phyloP scores from a whole-genome alignment of 2,113 vertebrate genomes.

The Sclerurus mexicanus region DNA sequence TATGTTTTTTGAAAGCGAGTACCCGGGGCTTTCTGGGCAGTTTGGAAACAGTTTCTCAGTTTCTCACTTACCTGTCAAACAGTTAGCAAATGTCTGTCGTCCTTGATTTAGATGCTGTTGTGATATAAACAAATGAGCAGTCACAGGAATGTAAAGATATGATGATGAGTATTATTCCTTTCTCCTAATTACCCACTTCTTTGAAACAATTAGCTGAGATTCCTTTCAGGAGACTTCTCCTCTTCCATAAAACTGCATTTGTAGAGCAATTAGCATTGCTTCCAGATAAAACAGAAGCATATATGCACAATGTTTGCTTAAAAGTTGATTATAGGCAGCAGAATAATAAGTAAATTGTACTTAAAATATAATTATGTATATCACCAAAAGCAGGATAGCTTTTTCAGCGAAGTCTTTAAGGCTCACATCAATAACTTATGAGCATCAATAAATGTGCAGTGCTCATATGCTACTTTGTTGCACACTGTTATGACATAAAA shows the following conservation, averaged over 20 bases:
- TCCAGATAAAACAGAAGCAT: background rate
- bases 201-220: background rate
- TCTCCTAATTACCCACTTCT: background rate
- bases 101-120: background rate
- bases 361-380: slow-evolving; percentile 46
- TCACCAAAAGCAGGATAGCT: background rate
- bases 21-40: background rate
- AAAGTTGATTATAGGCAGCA: background rate
- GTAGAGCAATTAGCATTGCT: background rate
- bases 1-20: background rate
- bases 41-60: background rate
- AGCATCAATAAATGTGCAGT: background rate
- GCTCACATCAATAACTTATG: slow-evolving; percentile 25
- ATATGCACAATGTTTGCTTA: background rate
- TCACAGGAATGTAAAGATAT: background rate
- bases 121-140: background rate
- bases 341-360: background rate
- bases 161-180: background rate
- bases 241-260: background rate
- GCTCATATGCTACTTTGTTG: background rate
- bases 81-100: background rate
- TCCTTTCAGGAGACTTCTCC: background rate
- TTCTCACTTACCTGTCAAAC: background rate
- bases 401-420: slow-evolving; percentile 14
- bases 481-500: background rate